Evolutionary conservation across 1,140 invertebrate species (phyloP), one percentile per base, ranked within the genome.

Genomic region (Uloborus diversus): DNA sequence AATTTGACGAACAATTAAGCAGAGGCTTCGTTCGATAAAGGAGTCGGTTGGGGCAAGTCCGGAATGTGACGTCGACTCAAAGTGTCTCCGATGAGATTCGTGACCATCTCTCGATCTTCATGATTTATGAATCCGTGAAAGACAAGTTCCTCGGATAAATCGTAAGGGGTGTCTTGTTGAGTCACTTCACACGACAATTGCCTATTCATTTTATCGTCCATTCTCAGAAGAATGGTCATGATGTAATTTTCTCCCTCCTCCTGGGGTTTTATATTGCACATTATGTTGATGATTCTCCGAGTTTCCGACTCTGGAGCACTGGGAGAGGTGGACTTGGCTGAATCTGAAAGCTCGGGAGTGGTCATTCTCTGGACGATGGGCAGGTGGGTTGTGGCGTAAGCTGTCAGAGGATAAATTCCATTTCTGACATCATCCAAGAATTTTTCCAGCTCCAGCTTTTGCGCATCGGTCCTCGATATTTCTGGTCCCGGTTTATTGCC

Each of bases 161-260:
- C 88, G 82, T 91, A 88, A 59, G 94, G 92, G 81, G 93, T 93
- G 86, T 99, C 97, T 62, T 90, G 89, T 82, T 93, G 91, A 79
- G 91, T 91, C 81, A 99, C 91, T 85, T 94, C 92, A 90, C 96
- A 97, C 79, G 95, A 97, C 84, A 99, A 90, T 88, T 99, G 96
- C 62, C 97, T 91, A 90, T 99, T 99, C 95, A 99, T 99, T 88
- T 98, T 97, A 89, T 99, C 97, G 88, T 99, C 97, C 94, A 99
- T 96, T 86, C 96, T 92, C 82, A 99, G 89, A 81, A 98, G 90
- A 89, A 97, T 93, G 85, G 94, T 96, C 93, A 96, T 94, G 17
- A 79, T 53, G 59, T 53, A 76, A 35, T 79, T 80, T 23, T 81
- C 47, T 4, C 59, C 76, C 61, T 82, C 80, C 65, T 93, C 92